Percentiles rank a stretch among this genome's conserved stretches.
Conservation (phyloP, 2,888 invertebrate genomes). For the Mystacides longicornis region DNA sequence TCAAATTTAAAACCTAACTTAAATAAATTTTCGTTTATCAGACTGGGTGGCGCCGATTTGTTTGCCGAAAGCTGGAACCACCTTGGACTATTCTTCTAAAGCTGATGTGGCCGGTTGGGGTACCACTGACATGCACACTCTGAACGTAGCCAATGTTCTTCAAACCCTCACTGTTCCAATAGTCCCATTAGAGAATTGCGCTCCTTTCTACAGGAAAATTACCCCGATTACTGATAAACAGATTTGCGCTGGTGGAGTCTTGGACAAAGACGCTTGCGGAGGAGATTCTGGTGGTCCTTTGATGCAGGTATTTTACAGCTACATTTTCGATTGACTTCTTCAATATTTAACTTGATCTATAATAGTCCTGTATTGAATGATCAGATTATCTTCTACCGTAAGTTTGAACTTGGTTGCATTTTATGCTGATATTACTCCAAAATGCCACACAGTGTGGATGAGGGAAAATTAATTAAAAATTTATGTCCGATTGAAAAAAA, state of each 20-base stretch:
- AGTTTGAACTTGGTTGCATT: too few species aligned
- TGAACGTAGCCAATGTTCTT: conserved; percentile 37
- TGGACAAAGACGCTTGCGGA: conserved; percentile 52
- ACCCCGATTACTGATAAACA: conserved; percentile 36
- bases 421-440: too few species aligned
- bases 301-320: conserved; percentile 42
- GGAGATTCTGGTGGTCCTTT: conserved; percentile 59
- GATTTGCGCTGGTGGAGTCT: conserved; percentile 50
- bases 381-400: too few species aligned
- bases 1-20: too few species aligned
- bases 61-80: conserved; percentile 40
- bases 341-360: too few species aligned
- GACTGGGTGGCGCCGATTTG: conserved; percentile 55
- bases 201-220: conserved; percentile 6
- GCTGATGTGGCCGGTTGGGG: conserved; percentile 53
- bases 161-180: conserved; percentile 43
- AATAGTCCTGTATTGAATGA: too few species aligned
- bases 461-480: too few species aligned
- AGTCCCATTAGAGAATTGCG: conserved; percentile 22
- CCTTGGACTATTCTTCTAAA: conserved; percentile 35
- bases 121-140: conserved; percentile 43
- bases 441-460: too few species aligned
- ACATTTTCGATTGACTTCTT: too few species aligned
- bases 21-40: conserved; percentile 29
- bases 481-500: too few species aligned